These are phyloP conservation scores for Myzus persicae DNA, from an alignment of 1,140 invertebrate genomes.

Conservation along the genomic window DNA sequence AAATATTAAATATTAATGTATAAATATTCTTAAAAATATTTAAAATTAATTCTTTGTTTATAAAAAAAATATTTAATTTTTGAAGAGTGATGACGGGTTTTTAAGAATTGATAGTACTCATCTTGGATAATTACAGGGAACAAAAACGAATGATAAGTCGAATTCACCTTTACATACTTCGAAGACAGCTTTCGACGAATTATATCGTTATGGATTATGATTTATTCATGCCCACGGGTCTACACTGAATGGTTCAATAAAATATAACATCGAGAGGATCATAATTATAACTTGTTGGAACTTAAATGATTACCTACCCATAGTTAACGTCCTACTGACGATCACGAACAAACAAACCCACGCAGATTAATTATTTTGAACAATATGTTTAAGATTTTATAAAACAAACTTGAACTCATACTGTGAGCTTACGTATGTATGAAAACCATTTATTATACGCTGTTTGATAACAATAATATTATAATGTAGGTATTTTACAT, in stretches of 20 bases:
- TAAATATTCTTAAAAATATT: neutral
- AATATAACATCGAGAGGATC: neutral
- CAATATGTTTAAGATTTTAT: neutral
- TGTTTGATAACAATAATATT: no score
- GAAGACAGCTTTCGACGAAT: neutral
- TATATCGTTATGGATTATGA: neutral
- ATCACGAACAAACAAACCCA: neutral
- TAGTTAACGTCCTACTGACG: neutral
- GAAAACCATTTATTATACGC: neutral
- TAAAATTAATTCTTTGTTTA: neutral
- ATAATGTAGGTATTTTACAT: neutral
- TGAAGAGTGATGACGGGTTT: neutral
- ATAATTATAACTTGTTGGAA: constrained; percentile 24
- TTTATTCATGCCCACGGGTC: neutral
- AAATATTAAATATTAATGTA: no score
- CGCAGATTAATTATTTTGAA: neutral
- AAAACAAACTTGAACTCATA: neutral
- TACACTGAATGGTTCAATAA: neutral
- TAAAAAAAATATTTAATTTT: neutral
- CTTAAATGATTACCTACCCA: constrained; percentile 1
- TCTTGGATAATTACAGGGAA: neutral
- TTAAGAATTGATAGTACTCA: neutral
- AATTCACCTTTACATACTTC: neutral
- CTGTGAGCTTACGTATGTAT: neutral
- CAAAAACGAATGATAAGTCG: neutral